Evolutionary conservation across 2,888 invertebrate species (phyloP).

Genomic region (Psococerastis gibbosa): DNA sequence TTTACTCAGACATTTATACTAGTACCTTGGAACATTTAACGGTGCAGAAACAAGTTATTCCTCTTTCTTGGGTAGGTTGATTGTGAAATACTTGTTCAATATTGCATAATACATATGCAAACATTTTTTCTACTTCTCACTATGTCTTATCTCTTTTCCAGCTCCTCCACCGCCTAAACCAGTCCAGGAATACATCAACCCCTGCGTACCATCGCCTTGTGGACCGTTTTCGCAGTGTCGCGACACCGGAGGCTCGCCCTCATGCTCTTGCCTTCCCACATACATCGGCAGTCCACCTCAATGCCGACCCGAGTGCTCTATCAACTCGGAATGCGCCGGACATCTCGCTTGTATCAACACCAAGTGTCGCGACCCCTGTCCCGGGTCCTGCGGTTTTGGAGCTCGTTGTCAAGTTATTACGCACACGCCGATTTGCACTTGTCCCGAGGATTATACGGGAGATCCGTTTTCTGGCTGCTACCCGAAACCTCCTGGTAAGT

Average conservation of each 20-base stretch:
- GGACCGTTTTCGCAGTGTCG: slow-evolving; percentile 69
- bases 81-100: no score
- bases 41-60: no score
- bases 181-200: slow-evolving; percentile 18
- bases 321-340: slow-evolving; percentile 61
- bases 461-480: slow-evolving; percentile 61
- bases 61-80: no score
- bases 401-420: slow-evolving; percentile 60
- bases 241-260: slow-evolving; percentile 48
- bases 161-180: slow-evolving; percentile 6
- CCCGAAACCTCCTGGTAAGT: slow-evolving; percentile 24
- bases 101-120: no score
- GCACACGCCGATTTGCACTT: slow-evolving; percentile 64
- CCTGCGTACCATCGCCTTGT: slow-evolving; percentile 65
- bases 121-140: no score
- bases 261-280: slow-evolving; percentile 57
- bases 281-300: slow-evolving; percentile 61
- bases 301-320: slow-evolving; percentile 60
- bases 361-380: slow-evolving; percentile 65
- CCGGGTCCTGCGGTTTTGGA: slow-evolving; percentile 65
- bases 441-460: slow-evolving; percentile 54
- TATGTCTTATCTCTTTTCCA: no score
- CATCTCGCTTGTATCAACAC: slow-evolving; percentile 57
- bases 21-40: no score
- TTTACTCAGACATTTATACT: no score